These are phyloP conservation scores for Papilio protenor DNA, from an alignment of 2,888 invertebrate genomes.

Conservation along the genomic window DNA sequence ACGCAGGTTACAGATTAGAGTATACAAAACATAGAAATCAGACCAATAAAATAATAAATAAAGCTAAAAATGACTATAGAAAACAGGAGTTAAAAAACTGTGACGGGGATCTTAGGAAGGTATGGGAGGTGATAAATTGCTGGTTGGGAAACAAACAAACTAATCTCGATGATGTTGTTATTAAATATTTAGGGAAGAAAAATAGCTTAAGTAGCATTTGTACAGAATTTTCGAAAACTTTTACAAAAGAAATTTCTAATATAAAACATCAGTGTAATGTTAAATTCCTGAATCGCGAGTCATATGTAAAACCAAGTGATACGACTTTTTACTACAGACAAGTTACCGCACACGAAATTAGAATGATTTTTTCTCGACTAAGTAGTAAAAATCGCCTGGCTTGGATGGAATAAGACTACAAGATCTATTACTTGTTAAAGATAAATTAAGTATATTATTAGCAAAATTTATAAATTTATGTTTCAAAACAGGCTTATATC, in stretches of 20 bases:
- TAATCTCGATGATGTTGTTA: slow-evolving; percentile 36
- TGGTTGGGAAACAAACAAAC: slow-evolving; percentile 42
- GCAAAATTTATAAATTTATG: too few species aligned
- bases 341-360: not conserved
- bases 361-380: not conserved
- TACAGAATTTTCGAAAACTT: slow-evolving; percentile 42
- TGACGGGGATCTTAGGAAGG: slow-evolving; percentile 36
- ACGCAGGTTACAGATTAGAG: slow-evolving; percentile 32
- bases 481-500: slow-evolving; percentile 31
- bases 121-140: slow-evolving; percentile 40
- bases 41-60: slow-evolving; percentile 36
- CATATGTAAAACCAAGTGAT: slow-evolving; percentile 36
- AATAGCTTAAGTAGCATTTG: slow-evolving; percentile 28
- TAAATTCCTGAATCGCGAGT: slow-evolving; percentile 32
- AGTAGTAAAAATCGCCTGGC: not conserved
- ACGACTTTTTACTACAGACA: not conserved
- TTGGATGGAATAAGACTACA: not conserved
- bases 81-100: slow-evolving; percentile 34
- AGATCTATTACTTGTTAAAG: slow-evolving; percentile 42
- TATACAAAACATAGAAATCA: slow-evolving; percentile 43
- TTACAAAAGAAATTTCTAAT: too few species aligned
- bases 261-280: slow-evolving; percentile 34
- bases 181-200: slow-evolving; percentile 8
- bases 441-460: slow-evolving; percentile 36
- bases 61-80: too few species aligned